Base-by-base conservation (phyloP, 1,140 invertebrate species). In the Musca vetustissima region DNA sequence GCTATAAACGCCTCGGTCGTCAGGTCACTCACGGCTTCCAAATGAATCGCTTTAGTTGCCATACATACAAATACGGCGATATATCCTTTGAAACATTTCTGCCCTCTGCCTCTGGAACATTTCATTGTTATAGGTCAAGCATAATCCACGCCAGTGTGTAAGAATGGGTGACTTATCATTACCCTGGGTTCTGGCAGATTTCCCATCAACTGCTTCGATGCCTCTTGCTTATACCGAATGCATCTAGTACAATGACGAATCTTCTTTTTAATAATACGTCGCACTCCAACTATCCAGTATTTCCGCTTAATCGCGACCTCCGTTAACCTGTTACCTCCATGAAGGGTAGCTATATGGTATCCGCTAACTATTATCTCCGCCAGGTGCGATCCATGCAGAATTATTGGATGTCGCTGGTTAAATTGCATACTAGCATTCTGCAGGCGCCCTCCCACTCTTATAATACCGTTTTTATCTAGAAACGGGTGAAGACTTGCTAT, bases 381-480 rank as follows among this genome's bases (percentile, higher is more conserved):
- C 22, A 65, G 17, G 9, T 2, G 15, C 4, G 15, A 66, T 52
- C 28, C 52, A 1, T 52, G n/a, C 32, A 52, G 28, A 50, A 66
- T 25, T 19, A 66, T 50, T 25, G 49, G 22, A 36, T 50, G 65
- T 49, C 24, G 14, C 11, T 48, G 11, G 14, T 49, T 59, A 57
- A 64, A 72, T 17, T 36, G 17, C 7, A 75, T 11, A 52, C 13
- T 15, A 36, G 69, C 21, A n/a, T 69, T 69, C 19, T 50, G 22
- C 22, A 78, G 61, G 43, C 73, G 61, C 65, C 76, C 76, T 21
- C 73, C 75, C n/a, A 77, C 77, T 49, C 72, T 49, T 2, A 78
- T 19, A 4, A 80, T 9, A 6, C 66, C 71, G 48, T 74, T 28
- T 36, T 66, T 48, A 64, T 74, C 73, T 61, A 71, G 13, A 50